phyloP scores from a whole-genome alignment of 2,113 vertebrate species.

The Tautogolabrus adspersus region DNA sequence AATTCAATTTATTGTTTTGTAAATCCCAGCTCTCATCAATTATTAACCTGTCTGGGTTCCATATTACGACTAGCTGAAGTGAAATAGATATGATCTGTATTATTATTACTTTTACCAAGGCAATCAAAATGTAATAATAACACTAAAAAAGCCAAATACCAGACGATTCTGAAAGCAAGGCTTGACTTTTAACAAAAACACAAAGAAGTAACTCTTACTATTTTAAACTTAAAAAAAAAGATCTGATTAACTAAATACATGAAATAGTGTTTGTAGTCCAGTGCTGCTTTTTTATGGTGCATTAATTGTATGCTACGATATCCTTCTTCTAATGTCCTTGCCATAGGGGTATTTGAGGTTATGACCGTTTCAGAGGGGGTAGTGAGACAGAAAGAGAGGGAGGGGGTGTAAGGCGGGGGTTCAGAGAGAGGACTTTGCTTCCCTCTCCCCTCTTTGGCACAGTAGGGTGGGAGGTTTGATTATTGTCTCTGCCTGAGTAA shows the following conservation, averaged over 20 bases:
- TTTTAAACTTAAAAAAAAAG: not conserved
- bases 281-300: not conserved
- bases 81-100: slow-evolving; percentile 25
- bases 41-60: slow-evolving; percentile 26
- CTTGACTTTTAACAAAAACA: not conserved
- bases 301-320: slow-evolving; percentile 4
- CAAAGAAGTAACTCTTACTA: not conserved
- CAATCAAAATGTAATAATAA: not conserved
- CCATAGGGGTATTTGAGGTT: slow-evolving; percentile 32
- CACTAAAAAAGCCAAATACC: not conserved
- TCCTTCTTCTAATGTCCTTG: slow-evolving; percentile 26
- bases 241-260: not conserved
- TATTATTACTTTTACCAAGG: not conserved
- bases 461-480: slow-evolving; percentile 60
- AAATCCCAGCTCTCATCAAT: slow-evolving; percentile 20
- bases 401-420: not conserved
- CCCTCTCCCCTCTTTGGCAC: slow-evolving; percentile 23
- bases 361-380: slow-evolving; percentile 11
- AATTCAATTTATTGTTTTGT: slow-evolving; percentile 12
- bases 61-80: slow-evolving; percentile 12
- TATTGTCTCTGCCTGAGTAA: slow-evolving; percentile 56
- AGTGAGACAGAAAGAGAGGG: slow-evolving; percentile 34
- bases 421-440: slow-evolving; percentile 9
- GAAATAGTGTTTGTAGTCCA: not conserved
- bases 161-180: not conserved